Evolutionary conservation across 2,113 vertebrate genomes (phyloP).

Genomic region (Gymnobelideus leadbeateri): DNA sequence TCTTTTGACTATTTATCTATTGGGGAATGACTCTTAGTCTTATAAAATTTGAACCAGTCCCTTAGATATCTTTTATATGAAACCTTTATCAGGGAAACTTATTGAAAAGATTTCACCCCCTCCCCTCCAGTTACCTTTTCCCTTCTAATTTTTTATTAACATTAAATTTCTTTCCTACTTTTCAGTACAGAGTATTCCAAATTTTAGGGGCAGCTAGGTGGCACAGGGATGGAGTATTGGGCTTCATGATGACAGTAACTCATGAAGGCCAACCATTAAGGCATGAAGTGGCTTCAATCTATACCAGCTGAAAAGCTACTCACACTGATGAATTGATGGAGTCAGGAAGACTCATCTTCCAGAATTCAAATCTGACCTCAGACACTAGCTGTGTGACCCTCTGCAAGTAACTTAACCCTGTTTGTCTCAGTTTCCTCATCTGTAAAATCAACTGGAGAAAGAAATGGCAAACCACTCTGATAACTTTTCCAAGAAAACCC

Average conservation of each 20-base stretch:
- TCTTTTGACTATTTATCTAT: neutral
- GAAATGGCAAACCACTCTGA: too few species aligned
- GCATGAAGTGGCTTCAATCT: too few species aligned
- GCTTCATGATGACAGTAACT: neutral
- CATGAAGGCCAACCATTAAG: neutral
- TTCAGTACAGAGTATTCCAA: slow-evolving; percentile 7
- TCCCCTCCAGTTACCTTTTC: neutral
- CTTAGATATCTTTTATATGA: neutral
- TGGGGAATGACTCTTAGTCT: neutral
- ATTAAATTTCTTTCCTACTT: neutral
- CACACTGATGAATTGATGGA: neutral
- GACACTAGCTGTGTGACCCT: too few species aligned
- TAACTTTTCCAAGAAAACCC: too few species aligned
- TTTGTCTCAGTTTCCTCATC: too few species aligned
- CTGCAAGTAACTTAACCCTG: too few species aligned
- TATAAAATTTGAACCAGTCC: neutral
- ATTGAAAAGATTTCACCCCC: neutral
- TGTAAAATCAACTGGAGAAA: too few species aligned
- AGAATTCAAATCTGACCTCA: too few species aligned
- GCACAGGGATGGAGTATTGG: too few species aligned
- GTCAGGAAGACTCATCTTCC: too few species aligned
- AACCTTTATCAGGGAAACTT: neutral
- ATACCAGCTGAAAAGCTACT: neutral
- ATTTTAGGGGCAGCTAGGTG: neutral
- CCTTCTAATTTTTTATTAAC: neutral